A percentile compares a stretch with the other conserved stretches of the same genome.
These are phyloP conservation scores for Porites lobata DNA, from an alignment of 92 coral and sea anemone genomes.

Conservation along the genomic window DNA sequence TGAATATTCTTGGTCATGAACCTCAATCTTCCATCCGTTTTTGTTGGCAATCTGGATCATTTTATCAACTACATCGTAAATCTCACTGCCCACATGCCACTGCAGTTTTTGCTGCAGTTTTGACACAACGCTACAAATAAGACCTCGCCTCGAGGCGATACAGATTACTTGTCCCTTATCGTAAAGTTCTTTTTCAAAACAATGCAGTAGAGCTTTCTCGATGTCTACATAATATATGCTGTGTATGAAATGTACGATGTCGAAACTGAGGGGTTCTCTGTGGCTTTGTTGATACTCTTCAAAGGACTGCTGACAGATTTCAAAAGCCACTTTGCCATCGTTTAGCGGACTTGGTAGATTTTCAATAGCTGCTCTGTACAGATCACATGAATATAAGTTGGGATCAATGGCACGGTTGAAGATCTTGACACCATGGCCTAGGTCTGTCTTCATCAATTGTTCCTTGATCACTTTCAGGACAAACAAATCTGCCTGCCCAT, in stretches of 20 bases:
- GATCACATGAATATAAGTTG: neutral
- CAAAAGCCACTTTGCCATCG: neutral
- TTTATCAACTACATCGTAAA: neutral
- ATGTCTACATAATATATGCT: no score
- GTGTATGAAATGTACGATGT: no score
- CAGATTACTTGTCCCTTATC: neutral
- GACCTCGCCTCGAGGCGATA: neutral
- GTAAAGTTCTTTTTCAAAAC: slow-evolving; percentile 6
- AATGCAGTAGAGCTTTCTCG: neutral
- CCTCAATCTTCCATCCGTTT: slow-evolving; percentile 3
- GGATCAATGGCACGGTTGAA: neutral
- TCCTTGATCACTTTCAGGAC: neutral
- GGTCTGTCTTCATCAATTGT: neutral
- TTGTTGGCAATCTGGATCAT: neutral
- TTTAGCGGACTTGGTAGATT: neutral
- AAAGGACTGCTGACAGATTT: neutral
- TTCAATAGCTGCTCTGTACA: neutral
- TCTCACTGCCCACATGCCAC: neutral
- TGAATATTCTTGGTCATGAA: neutral
- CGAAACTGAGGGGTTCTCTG: neutral
- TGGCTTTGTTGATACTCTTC: neutral
- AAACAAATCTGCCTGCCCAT: neutral
- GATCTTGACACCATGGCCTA: neutral
- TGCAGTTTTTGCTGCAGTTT: neutral
- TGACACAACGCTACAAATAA: neutral